phyloP scores from a whole-genome alignment of 2,797 vertebrate genomes.

The Pachyuromys duprasi region DNA sequence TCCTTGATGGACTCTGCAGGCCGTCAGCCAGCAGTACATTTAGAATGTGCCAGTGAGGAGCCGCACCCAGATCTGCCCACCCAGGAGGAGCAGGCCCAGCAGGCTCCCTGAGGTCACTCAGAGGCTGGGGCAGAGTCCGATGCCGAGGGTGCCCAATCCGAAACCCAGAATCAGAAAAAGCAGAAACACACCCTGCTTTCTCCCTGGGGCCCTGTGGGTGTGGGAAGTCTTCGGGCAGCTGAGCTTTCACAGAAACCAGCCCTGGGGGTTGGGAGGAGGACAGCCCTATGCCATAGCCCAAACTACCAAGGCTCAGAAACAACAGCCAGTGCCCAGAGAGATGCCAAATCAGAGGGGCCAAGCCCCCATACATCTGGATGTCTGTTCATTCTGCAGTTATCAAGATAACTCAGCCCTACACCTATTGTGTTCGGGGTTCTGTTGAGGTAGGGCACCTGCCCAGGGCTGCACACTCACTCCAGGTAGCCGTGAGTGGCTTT shows the following conservation, averaged over 20 bases:
- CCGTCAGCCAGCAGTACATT: neutral
- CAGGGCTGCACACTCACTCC: neutral
- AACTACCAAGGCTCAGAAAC: neutral
- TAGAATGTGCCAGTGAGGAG: neutral
- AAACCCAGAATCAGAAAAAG: conserved; percentile 54
- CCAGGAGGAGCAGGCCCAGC: neutral
- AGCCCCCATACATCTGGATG: neutral
- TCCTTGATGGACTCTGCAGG: neutral
- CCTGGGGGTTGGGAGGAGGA: neutral
- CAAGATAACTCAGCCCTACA: neutral
- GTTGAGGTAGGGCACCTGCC: fast-evolving
- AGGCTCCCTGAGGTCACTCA: neutral
- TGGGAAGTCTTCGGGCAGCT: neutral
- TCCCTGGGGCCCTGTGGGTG: neutral
- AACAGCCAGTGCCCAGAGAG: neutral
- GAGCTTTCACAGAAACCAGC: neutral
- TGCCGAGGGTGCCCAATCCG: neutral
- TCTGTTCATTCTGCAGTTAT: neutral
- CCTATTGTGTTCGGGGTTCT: neutral
- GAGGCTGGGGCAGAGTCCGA: conserved; percentile 17
- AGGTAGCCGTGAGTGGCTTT: neutral
- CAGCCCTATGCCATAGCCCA: neutral
- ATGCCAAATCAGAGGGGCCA: neutral
- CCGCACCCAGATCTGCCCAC: neutral
- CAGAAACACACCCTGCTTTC: conserved; percentile 42